Base-by-base conservation (phyloP, 2,113 vertebrate species). In the Neodon shergylaensis region DNA sequence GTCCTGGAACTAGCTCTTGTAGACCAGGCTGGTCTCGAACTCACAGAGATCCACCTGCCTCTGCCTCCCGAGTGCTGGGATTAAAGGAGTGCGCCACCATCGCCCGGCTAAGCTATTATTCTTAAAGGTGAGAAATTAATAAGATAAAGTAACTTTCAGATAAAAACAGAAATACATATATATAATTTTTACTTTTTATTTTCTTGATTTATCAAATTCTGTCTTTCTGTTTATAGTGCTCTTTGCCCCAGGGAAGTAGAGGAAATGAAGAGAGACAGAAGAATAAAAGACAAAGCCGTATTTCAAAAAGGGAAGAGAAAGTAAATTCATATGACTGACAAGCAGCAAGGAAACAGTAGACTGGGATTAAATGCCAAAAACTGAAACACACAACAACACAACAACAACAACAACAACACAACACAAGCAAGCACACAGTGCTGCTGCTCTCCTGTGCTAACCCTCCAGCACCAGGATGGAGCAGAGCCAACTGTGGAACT, bases 181-280 rank as follows among this genome's bases (percentile, higher is more conserved):
- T 58, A 58, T 58, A 58, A 58, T 21, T 66, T 92, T 58, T 26
- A 78, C 8, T 72, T 90, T 76, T 76, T 28, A 76, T 81, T 39
- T 82, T 47, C 72, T 42, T 81, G 22, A 85, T 90, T 91, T 90
- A 91, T 90, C 86, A 86, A 91, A 2, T 58, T 94, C 61, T 58
- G 68, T 47, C 87, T 92, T 85, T 73, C 7, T 89, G 28, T 5
- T 95, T 95, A 88, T 0, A 68, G 33, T 73, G 90, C 44, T 66
- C 2, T 5, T 92, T 92, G 44, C 73, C 11, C 63, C 54, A 84
- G 39, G 63, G 77, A 95, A 87, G 7, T 65, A 79, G 31, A 33
- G 14, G 36, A 1, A 2, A 26, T 14, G 7, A 31, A 11, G 24
- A 31, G 54, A 0, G 19, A 76, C 7, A 22, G 19, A 5, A 96